Percentiles rank a stretch among this genome's conserved stretches.
These are phyloP conservation scores for Papilio demoleus DNA, from an alignment of 2,888 invertebrate species.

Conservation along the genomic window DNA sequence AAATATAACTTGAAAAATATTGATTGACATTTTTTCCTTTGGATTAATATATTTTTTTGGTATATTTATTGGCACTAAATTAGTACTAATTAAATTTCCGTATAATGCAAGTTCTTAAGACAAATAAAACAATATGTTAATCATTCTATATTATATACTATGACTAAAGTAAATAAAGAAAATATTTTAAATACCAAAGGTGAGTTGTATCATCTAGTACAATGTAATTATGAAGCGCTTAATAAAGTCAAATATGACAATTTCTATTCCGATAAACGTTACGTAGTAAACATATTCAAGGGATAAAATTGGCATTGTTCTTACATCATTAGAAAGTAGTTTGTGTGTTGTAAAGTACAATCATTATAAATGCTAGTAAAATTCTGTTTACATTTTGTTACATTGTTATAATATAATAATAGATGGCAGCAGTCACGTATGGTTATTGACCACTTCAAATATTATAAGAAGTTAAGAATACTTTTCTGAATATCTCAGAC, in stretches of 20 bases:
- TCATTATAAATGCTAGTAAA: background rate
- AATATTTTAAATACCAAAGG: conserved; percentile 8
- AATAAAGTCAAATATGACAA: background rate
- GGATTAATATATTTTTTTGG: too few relatives aligned
- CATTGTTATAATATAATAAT: background rate
- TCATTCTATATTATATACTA: background rate
- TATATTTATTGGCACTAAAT: too few relatives aligned
- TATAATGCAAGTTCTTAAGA: too few relatives aligned
- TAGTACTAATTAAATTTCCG: too few relatives aligned
- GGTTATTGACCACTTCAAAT: too few relatives aligned
- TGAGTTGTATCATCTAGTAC: background rate
- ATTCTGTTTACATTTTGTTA: background rate
- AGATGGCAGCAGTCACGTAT: background rate
- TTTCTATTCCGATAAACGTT: background rate
- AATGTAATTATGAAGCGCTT: background rate
- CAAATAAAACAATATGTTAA: background rate
- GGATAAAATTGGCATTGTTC: background rate
- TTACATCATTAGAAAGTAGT: background rate
- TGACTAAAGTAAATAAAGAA: background rate
- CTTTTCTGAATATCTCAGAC: too few relatives aligned
- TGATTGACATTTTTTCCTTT: too few relatives aligned
- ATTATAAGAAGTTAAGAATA: too few relatives aligned
- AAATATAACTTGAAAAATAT: background rate
- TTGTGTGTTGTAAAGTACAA: background rate
- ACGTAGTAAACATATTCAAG: background rate